Base-by-base conservation (phyloP, 92 coral and sea anemone genomes). In the Epizoanthus rinbou region DNA sequence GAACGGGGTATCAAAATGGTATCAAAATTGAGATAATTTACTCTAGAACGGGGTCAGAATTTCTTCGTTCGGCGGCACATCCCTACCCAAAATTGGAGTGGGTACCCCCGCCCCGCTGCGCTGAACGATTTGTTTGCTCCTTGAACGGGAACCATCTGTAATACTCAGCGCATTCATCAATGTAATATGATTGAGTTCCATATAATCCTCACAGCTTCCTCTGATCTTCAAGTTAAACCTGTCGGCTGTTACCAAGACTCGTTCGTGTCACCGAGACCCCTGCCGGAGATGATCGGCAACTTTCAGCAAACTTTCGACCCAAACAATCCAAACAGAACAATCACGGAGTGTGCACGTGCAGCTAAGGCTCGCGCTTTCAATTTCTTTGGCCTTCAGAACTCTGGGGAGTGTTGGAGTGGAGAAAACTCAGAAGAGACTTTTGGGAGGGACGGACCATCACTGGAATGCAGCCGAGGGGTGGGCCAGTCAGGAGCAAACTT, bases 191-290 rank as follows among this genome's bases (percentile, higher is more conserved):
- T 28, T 28, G 31, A 28, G 31, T 28, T 2, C 31, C 2, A 2
- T 22, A 1, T 4, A 13, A 59, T 60, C 10, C 15, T 24, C 25
- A 25, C 71, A 62, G 69, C 8, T 37, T 19, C 70, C 5, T 39
- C 53, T 7, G 58, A 78, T 10, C 82, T 62, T 60, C 23, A 31
- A 37, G 22, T 78, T 72, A 17, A 18, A 16, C 92, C 94, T 18
- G 86, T 93, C 43, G 97, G 97, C 3, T 93, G 97, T 54, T 93
- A 80, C 79, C 84, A 66, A 5, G 97, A 93, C 89, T 80, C 65
- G 8, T 89, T 76, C 81, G 60, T 54, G 15, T 8, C 58, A 1
- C 73, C 50, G 16, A 78, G 94, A 71, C 94, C 97, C 25, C 85
- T 93, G 3, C 92, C 94, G 13, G 65, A 67, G 37, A 18, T 91